These are phyloP conservation scores for Drosophila koepferae DNA, from an alignment of 2,888 invertebrate genomes.

Conservation along the genomic window DNA sequence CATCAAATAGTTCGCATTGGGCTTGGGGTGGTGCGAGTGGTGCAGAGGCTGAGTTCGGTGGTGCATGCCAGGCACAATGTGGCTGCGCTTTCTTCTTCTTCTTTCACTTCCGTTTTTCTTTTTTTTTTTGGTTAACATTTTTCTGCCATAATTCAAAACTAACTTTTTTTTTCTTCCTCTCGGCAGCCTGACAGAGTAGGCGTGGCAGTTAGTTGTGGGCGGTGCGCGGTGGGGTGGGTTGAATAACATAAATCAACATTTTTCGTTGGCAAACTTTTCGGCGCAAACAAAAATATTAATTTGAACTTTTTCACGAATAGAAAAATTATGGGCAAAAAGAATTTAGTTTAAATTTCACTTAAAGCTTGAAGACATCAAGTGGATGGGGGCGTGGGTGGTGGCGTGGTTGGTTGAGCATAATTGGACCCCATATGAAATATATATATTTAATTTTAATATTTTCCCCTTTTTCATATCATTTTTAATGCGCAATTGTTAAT, in stretches of 20 bases:
- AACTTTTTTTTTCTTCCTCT: conserved; percentile 39
- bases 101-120: not conserved
- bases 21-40: not conserved
- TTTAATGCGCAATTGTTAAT: conserved; percentile 64
- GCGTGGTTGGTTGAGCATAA: not conserved
- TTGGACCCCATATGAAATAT: not conserved
- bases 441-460: conserved; percentile 38
- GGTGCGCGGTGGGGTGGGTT: not conserved
- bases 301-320: conserved; percentile 64
- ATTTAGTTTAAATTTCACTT: conserved; percentile 21
- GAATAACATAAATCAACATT: conserved; percentile 72
- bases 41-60: not conserved
- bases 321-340: conserved; percentile 36
- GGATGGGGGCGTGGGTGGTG: not conserved
- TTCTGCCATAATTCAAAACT: conserved; percentile 58
- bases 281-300: conserved; percentile 78
- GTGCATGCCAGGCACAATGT: conserved; percentile 34
- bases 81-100: conserved; percentile 42
- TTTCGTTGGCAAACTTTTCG: conserved; percentile 65
- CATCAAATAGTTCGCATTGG: conserved; percentile 9
- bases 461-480: conserved; percentile 4
- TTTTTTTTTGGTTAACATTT: conserved; percentile 39
- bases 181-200: not conserved
- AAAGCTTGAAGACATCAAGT: conserved; percentile 17
- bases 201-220: conserved; percentile 4